Base-by-base conservation (phyloP, 2,797 vertebrate genomes). In the Pelobates cultripes region DNA sequence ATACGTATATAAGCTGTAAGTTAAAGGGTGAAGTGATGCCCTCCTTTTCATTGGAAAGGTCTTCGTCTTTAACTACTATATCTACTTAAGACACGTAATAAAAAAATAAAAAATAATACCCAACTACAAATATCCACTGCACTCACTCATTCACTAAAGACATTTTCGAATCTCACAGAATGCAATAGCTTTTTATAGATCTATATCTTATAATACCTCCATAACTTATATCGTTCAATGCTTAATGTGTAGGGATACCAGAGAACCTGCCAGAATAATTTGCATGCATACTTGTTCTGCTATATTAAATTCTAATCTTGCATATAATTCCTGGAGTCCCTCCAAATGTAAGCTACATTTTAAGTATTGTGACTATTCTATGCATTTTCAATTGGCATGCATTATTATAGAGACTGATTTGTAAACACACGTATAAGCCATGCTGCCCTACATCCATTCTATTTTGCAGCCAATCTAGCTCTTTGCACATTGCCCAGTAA, bases 391-490 rank as follows among this genome's bases (percentile, higher is more conserved):
- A 64, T 40, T 64, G 61, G 61, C n/a, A 64, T 64, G 61, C 15
- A 7, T 3, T 1, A 64, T 40, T 17, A 17, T n/a, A 64, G 57
- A 17, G 43, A 42, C 12, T 64, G 1, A 66, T 68, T 17, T 47
- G 17, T 51, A 12, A 44, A 40, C 47, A 81, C 74, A 47, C 44
- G 44, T 60, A 53, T 70, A 6, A 17, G 13, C 42, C 44, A 63
- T 79, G 28, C 28, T 28, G 41, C 53, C 7, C 15, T 44, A 40
- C 41, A 70, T 44, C 69, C 66, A 15, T 7, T 7, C 9, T 40
- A 10, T n/a, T 70, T 70, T 64, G 80, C 73, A 70, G 64, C 79
- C 69, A 63, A 61, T 75, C 73, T 70, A 0, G 71, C 17, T 70
- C 43, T 51, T 73, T 70, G 43, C 73, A 1, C 47, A 51, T 51